Conservation (phyloP, 2,113 vertebrate species). For the Tragelaphus scriptus region DNA sequence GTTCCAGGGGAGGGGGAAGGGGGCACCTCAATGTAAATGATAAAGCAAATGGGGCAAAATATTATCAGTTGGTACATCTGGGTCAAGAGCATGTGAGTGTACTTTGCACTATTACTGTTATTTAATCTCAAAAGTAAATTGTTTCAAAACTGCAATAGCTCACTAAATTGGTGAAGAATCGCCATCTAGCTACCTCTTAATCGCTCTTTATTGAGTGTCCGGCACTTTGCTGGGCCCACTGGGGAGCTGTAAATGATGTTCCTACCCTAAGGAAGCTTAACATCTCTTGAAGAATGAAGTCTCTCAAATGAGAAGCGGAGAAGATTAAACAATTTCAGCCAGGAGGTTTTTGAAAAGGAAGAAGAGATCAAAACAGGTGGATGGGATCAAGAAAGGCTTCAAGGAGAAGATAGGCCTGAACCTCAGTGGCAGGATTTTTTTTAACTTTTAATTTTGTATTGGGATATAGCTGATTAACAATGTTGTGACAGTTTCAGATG, state of each 20-base stretch:
- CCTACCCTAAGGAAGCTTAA: not conserved
- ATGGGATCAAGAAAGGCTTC: not conserved
- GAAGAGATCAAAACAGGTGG: not conserved
- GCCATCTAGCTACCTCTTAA: not conserved
- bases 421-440: not conserved
- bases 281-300: not conserved
- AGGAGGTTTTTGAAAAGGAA: not conserved
- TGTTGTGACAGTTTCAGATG: not conserved
- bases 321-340: not conserved
- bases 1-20: not conserved
- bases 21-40: not conserved
- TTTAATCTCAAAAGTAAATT: not conserved
- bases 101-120: not conserved
- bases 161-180: not conserved
- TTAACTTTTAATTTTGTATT: not conserved
- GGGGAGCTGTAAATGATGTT: not conserved
- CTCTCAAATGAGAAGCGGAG: not conserved
- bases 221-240: not conserved
- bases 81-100: not conserved
- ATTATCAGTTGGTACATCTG: not conserved
- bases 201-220: not conserved
- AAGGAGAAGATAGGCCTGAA: not conserved
- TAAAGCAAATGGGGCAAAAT: not conserved
- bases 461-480: not conserved
- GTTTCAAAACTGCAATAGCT: not conserved